Evolutionary conservation across 2,113 vertebrate species (phyloP).

Genomic region (Melospiza georgiana): DNA sequence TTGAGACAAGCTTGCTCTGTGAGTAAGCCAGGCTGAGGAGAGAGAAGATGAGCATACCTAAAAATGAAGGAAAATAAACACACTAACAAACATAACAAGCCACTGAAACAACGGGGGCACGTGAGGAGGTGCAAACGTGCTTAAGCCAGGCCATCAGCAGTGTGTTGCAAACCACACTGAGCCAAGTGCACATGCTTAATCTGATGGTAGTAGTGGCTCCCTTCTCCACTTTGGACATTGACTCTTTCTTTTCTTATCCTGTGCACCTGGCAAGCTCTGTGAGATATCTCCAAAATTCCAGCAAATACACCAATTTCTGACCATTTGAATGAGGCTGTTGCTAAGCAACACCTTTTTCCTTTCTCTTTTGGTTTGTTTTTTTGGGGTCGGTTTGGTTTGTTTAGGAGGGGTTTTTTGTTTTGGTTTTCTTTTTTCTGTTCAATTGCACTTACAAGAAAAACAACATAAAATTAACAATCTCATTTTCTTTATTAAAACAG

Average conservation of each 20-base stretch:
- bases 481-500: neutral
- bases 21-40: neutral
- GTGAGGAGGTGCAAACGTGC: neutral
- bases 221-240: neutral
- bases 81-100: neutral
- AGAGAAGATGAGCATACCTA: neutral
- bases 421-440: neutral
- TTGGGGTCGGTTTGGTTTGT: neutral
- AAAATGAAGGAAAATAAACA: neutral
- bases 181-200: neutral
- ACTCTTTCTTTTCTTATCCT: neutral
- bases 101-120: neutral
- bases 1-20: neutral
- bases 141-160: neutral
- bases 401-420: neutral
- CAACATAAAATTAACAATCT: neutral
- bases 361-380: neutral
- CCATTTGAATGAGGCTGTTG: constrained; percentile 61
- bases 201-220: neutral
- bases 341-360: constrained; percentile 65
- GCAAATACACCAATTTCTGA: constrained; percentile 53
- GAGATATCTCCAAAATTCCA: constrained; percentile 45
- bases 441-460: neutral
- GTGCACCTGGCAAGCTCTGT: neutral
- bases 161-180: neutral